Percentiles rank a stretch among this genome's conserved stretches.
Evolutionary conservation across 2,797 vertebrate genomes (phyloP).

Genomic region (Sebastes itinus): DNA sequence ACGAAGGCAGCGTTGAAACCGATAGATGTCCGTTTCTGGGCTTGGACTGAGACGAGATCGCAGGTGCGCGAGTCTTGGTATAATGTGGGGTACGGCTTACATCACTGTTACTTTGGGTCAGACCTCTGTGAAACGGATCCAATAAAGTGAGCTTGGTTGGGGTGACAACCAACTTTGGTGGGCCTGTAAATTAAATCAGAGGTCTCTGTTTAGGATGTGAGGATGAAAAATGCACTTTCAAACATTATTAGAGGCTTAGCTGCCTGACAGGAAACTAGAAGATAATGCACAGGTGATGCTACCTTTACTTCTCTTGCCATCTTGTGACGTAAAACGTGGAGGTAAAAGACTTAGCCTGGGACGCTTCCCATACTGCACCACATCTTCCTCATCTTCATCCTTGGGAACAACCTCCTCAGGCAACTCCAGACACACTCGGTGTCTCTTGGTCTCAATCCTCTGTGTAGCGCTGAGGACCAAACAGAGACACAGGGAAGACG

Average conservation of each 20-base stretch:
- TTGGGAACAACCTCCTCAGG: slow-evolving; percentile 91
- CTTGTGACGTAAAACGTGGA: slow-evolving; percentile 54
- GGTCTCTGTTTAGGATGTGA: background rate
- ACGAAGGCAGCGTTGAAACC: slow-evolving; percentile 51
- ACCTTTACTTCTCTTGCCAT: slow-evolving; percentile 75
- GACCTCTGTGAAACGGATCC: slow-evolving; percentile 72
- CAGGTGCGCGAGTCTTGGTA: slow-evolving; percentile 69
- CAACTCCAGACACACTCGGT: slow-evolving; percentile 93
- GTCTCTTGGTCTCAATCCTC: slow-evolving; percentile 96
- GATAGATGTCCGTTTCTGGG: slow-evolving; percentile 70
- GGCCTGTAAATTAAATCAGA: slow-evolving; percentile 59
- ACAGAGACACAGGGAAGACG: background rate
- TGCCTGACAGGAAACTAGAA: background rate
- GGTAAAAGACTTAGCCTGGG: slow-evolving; percentile 74
- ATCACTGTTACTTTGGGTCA: slow-evolving; percentile 47
- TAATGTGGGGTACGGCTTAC: slow-evolving; percentile 61
- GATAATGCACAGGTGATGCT: background rate
- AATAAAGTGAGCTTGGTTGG: slow-evolving; percentile 77
- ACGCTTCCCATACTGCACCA: slow-evolving; percentile 74
- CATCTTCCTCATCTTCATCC: slow-evolving; percentile 78
- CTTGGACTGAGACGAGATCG: slow-evolving; percentile 62
- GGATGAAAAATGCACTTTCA: background rate
- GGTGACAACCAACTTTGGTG: slow-evolving; percentile 80
- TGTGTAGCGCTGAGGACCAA: slow-evolving; percentile 85
- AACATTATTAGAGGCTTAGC: background rate